These are phyloP conservation scores for Fukomys damarensis DNA, from an alignment of 2,113 vertebrate species.

Conservation along the genomic window DNA sequence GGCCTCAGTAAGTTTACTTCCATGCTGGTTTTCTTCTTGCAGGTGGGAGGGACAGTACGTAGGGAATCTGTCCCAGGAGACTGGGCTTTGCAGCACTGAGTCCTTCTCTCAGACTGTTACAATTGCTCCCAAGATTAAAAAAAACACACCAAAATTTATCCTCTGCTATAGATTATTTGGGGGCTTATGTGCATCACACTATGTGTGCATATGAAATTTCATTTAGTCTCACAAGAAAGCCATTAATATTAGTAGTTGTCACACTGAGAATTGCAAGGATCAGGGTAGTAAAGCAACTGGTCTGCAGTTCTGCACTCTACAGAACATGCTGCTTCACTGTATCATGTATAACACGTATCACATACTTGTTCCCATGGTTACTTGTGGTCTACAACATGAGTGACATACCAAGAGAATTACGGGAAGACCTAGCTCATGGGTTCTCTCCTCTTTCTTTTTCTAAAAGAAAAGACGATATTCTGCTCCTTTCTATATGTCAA, in stretches of 20 bases:
- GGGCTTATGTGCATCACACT: too few relatives aligned
- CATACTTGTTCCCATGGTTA: accelerated
- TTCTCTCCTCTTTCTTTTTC: neutral
- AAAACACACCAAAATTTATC: neutral
- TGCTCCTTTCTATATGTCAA: neutral
- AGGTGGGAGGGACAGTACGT: neutral
- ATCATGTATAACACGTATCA: accelerated
- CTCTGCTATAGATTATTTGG: neutral
- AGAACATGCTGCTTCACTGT: accelerated
- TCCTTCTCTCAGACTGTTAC: neutral
- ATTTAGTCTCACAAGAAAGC: neutral
- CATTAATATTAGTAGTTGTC: too few relatives aligned
- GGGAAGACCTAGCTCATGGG: neutral
- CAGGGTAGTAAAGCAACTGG: neutral
- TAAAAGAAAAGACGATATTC: neutral
- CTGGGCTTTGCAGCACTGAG: neutral
- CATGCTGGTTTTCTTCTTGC: neutral
- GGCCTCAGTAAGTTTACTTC: neutral
- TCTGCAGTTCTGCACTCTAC: neutral
- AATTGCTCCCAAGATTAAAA: neutral
- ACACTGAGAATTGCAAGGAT: neutral
- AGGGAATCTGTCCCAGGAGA: neutral
- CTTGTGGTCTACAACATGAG: neutral
- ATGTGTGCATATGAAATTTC: neutral
- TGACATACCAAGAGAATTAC: neutral